Evolutionary conservation across 2,888 invertebrate species (phyloP), one percentile per base, ranked within the genome.

Genomic region (Apamea monoglypha): DNA sequence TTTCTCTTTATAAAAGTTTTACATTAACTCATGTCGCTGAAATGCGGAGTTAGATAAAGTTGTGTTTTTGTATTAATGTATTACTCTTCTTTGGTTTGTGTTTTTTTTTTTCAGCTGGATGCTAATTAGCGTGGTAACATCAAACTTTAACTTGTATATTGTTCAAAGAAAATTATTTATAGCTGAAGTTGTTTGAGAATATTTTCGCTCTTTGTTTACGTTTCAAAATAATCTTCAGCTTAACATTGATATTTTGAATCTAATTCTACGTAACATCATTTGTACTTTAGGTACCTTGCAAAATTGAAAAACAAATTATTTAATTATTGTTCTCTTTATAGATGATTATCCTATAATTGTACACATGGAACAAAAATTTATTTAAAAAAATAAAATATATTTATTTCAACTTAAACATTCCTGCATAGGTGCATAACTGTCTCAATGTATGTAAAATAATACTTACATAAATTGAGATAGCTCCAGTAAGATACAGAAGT

Each of bases 1-100:
- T 86, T 85, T 81, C 78, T 87, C 77, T 88, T 83, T 88, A 84
- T 86, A 71, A 83, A 89, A 89, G 80, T 86, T 89, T 87, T 82
- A 86, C 80, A 86, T 89, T 86, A 88, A 86, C 84, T 89, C 64
- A 70, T 78, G 74, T 83, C 40, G 80, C 75, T 75, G 72, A 76
- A 82, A 84, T 76, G 74, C 68, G 72, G 72, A 82, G 74, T 87
- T 81, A 75, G 80, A 83, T 83, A 80, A 86, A 85, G 74, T 85
- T 85, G 67, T 82, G 53, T 82, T 83, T 82, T 85, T 66, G 61
- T 85, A 74, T 81, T 84, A 73, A 77, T 32, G 69, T 77, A 63
- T 83, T 69, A 73, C 36, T 68, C 47, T 25, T 76, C 66, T 73
- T 71, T 73, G 70, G 70, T 74, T 79, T 59, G 53, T 59, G 16